Base-by-base conservation (phyloP, 1,140 invertebrate genomes). In the Tenebrio molitor region DNA sequence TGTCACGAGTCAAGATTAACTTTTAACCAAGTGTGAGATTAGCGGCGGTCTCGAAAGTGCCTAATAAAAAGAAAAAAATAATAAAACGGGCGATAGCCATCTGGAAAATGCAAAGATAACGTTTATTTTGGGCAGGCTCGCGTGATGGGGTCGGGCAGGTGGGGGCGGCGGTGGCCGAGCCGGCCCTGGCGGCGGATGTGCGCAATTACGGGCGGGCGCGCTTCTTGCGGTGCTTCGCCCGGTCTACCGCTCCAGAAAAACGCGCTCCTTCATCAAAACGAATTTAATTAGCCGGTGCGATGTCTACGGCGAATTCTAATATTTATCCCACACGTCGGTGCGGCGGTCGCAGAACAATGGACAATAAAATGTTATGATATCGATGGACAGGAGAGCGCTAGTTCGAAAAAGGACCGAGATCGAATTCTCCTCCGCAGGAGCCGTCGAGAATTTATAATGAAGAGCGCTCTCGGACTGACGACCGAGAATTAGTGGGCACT, bases 311-410 rank as follows among this genome's bases (percentile, higher is more conserved):
- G 44, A 58, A 58, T 58, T 58, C 50, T 58, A 58, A 58, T 58
- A 58, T 29, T 12, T 29, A 58, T 58, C 50, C 50, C 50, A 58
- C 50, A 58, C 50, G 23, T 58, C 15, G 50, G 46, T 10, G 10
- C 7, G 17, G 46, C 46, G 17, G 21, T 50, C 2, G 36, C 58
- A 46, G 66, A 76, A 76, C 74, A 76, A 76, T 76, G 68, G 74
- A 69, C 69, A 73, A 76, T 76, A 76, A 76, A 76, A 76, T 71
- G 74, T 74, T 73, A 73, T 74, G 69, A 71, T 71, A 71, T 71
- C 69, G 65, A 65, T 46, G 62, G 62, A 50, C 67, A 36, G 21
- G 16, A 29, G 14, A 36, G 42, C 46, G 33, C 39, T 44, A 16
- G 42, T 62, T 66, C 62, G 34, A 46, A 64, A 71, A 71, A 44